Conservation (phyloP, 1,140 invertebrate species). For the Tetranychus cinnabarinus region DNA sequence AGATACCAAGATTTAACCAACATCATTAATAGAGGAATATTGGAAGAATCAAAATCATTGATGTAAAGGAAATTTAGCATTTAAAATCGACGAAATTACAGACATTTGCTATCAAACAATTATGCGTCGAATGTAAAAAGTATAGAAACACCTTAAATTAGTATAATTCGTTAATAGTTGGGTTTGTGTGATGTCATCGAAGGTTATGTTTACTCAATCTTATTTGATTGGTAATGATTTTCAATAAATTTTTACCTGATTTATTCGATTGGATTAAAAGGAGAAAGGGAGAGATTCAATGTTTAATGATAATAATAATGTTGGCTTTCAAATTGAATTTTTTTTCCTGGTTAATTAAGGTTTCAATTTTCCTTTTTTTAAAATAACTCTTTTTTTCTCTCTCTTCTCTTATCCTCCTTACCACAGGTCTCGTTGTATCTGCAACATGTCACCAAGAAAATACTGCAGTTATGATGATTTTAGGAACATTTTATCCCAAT, state of each 20-base stretch:
- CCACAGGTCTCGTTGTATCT: conserved; percentile 50
- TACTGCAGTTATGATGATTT: conserved; percentile 68
- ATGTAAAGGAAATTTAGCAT: too few relatives aligned
- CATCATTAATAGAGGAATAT: background rate
- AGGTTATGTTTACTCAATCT: background rate
- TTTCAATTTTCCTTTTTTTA: background rate
- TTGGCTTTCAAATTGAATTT: too few relatives aligned
- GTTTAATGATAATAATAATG: background rate
- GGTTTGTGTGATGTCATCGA: too few relatives aligned
- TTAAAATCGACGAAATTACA: too few relatives aligned
- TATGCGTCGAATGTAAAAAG: too few relatives aligned
- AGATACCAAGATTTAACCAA: background rate
- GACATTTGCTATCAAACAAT: too few relatives aligned
- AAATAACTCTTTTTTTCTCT: too few relatives aligned
- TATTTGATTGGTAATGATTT: background rate
- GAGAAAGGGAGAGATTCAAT: background rate
- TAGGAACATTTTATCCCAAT: conserved; percentile 79
- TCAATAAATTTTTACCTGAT: background rate
- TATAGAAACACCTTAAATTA: too few relatives aligned
- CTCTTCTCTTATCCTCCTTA: background rate
- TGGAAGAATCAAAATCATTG: too few relatives aligned
- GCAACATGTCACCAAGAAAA: conserved; percentile 65
- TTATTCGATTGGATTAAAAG: background rate
- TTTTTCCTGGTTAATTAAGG: background rate
- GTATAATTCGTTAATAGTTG: too few relatives aligned